Evolutionary conservation across 2,888 invertebrate genomes (phyloP).

Genomic region (Phrixothrix hirtus): DNA sequence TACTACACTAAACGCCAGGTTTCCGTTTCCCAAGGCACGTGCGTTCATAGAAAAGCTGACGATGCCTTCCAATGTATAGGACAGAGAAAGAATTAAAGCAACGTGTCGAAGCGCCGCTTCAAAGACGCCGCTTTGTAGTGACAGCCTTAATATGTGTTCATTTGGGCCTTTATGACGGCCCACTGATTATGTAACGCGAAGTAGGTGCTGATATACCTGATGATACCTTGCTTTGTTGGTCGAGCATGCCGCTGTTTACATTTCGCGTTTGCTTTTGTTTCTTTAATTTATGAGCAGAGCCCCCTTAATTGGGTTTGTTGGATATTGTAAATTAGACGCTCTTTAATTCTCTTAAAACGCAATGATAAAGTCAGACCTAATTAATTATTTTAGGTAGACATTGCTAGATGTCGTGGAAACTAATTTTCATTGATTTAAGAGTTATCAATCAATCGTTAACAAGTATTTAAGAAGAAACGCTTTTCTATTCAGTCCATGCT

Average conservation of each 20-base stretch:
- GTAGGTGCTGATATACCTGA: conserved; percentile 43
- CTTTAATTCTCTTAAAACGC: no score
- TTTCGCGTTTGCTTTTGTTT: conserved; percentile 34
- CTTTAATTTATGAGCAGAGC: conserved; percentile 36
- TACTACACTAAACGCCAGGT: conserved; percentile 14
- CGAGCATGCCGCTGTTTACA: conserved; percentile 35
- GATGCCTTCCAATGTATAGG: conserved; percentile 22
- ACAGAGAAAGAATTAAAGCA: conserved; percentile 37
- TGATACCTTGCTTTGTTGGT: conserved; percentile 35
- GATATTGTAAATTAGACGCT: conserved; percentile 35
- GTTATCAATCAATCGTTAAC: no score
- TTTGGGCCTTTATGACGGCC: conserved; percentile 46
- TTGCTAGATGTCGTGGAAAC: no score
- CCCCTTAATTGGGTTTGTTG: conserved; percentile 37
- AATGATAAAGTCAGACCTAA: no score
- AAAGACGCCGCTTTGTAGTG: conserved; percentile 43
- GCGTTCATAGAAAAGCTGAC: conserved; percentile 13
- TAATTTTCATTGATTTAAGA: no score
- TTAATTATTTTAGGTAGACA: no score
- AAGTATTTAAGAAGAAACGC: no score
- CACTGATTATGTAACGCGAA: conserved; percentile 45
- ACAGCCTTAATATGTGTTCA: conserved; percentile 45
- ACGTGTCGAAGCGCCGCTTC: conserved; percentile 40
- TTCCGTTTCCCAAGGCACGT: conserved; percentile 25
- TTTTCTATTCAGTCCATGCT: no score